phyloP scores from a whole-genome alignment of 2,888 invertebrate genomes.

The Oscheius onirici region DNA sequence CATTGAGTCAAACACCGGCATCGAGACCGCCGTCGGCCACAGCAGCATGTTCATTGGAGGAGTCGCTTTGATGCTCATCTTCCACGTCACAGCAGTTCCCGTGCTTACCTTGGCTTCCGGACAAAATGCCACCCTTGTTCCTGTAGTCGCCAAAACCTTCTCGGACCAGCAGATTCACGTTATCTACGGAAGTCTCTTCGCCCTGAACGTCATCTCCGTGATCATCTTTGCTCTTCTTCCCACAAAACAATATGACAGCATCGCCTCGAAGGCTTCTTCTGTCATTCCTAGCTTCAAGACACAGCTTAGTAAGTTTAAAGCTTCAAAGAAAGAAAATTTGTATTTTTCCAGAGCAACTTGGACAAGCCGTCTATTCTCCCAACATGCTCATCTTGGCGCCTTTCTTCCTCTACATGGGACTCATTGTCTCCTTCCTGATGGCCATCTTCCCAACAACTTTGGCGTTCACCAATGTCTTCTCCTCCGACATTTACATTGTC shows the following conservation, averaged over 20 bases:
- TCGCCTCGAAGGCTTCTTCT: conserved; percentile 45
- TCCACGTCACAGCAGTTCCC: conserved; percentile 22
- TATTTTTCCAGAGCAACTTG: conserved; percentile 47
- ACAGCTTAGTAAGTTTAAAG: conserved; percentile 50
- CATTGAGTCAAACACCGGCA: conserved; percentile 53
- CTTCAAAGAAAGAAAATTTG: too few species aligned
- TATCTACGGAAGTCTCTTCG: conserved; percentile 48
- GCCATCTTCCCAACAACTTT: conserved; percentile 55
- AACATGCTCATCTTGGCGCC: conserved; percentile 51
- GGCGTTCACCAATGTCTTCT: conserved; percentile 43
- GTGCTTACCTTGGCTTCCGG: not conserved
- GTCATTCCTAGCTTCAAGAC: conserved; percentile 42
- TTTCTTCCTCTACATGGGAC: conserved; percentile 55
- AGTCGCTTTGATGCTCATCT: conserved; percentile 45
- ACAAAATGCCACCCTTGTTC: not conserved
- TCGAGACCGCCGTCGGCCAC: conserved; percentile 53
- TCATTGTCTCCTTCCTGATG: conserved; percentile 54
- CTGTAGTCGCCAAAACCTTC: conserved; percentile 13
- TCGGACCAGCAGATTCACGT: conserved; percentile 41
- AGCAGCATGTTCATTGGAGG: conserved; percentile 55
- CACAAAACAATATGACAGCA: conserved; percentile 53
- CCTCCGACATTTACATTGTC: conserved; percentile 46
- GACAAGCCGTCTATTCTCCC: conserved; percentile 38
- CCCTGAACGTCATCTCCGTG: conserved; percentile 45
- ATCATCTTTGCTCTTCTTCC: conserved; percentile 47